These are phyloP conservation scores for Argopecten irradians DNA, from an alignment of 1,140 invertebrate genomes.

Conservation along the genomic window DNA sequence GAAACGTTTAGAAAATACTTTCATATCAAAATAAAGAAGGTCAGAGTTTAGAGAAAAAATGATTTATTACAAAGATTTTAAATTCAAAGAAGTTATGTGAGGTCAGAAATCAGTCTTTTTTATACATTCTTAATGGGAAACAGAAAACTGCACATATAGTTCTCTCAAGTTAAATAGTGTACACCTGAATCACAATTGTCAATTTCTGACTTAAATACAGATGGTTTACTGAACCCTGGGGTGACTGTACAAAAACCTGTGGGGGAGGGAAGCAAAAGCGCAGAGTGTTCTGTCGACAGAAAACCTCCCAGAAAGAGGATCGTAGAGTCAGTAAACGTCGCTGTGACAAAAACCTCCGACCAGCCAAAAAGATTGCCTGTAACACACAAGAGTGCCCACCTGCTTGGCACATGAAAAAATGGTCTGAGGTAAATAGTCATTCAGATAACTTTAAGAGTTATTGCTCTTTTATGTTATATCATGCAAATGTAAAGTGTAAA, in stretches of 20 bases:
- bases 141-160: background rate
- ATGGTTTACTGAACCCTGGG: constrained; percentile 62
- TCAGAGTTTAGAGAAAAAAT: no score
- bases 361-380: constrained; percentile 80
- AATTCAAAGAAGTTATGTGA: no score
- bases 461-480: no score
- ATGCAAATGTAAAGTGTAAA: no score
- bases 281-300: constrained; percentile 62
- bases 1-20: no score
- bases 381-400: constrained; percentile 82
- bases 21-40: no score
- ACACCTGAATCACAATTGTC: background rate
- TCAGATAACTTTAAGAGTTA: no score
- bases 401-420: constrained; percentile 83
- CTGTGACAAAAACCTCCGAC: constrained; percentile 71
- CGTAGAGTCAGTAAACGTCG: constrained; percentile 69
- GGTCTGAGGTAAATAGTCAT: constrained; percentile 79
- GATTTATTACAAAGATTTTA: no score
- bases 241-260: constrained; percentile 64
- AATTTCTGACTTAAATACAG: background rate
- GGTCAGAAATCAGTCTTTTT: no score
- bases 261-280: constrained; percentile 66
- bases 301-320: constrained; percentile 57
- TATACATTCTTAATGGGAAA: background rate
- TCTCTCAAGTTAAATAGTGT: background rate